A percentile compares a stretch with the other conserved stretches of the same genome.
These are phyloP conservation scores for Silvanus unidentatus DNA, from an alignment of 2,888 invertebrate genomes.

Conservation along the genomic window DNA sequence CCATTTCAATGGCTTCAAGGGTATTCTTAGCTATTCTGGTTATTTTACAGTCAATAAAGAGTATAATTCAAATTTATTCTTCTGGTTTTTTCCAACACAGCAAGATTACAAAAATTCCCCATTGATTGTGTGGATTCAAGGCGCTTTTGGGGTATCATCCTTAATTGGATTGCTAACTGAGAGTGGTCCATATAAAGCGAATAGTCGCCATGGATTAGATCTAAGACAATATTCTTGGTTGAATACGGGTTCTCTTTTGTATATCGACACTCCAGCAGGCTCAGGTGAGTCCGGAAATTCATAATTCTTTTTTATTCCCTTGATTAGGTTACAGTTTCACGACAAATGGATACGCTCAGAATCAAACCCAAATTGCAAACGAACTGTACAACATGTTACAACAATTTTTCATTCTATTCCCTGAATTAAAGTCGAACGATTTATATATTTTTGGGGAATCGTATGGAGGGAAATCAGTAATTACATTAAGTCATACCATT, in stretches of 20 bases:
- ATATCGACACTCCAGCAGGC: slow-evolving; percentile 87
- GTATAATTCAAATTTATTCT: slow-evolving; percentile 77
- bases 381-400: slow-evolving; percentile 69
- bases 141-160: slow-evolving; percentile 78
- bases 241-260: slow-evolving; percentile 70
- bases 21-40: slow-evolving; percentile 67
- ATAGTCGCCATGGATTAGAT: slow-evolving; percentile 41
- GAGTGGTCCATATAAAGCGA: slow-evolving; percentile 62
- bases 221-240: slow-evolving; percentile 75
- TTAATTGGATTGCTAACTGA: slow-evolving; percentile 77
- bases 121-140: slow-evolving; percentile 78
- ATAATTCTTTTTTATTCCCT: too few species aligned
- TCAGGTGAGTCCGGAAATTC: not conserved
- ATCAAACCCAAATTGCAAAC: slow-evolving; percentile 73
- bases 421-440: slow-evolving; percentile 64
- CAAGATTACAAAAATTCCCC: slow-evolving; percentile 53
- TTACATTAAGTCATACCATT: slow-evolving; percentile 70
- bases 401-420: slow-evolving; percentile 82
- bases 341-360: slow-evolving; percentile 68
- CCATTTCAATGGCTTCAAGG: slow-evolving; percentile 53
- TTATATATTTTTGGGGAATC: slow-evolving; percentile 89
- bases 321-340: slow-evolving; percentile 86
- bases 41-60: slow-evolving; percentile 77
- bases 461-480: slow-evolving; percentile 73
- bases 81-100: slow-evolving; percentile 86